Evolutionary conservation across 2,113 vertebrate genomes (phyloP).

Genomic region (Corythoichthys intestinalis): DNA sequence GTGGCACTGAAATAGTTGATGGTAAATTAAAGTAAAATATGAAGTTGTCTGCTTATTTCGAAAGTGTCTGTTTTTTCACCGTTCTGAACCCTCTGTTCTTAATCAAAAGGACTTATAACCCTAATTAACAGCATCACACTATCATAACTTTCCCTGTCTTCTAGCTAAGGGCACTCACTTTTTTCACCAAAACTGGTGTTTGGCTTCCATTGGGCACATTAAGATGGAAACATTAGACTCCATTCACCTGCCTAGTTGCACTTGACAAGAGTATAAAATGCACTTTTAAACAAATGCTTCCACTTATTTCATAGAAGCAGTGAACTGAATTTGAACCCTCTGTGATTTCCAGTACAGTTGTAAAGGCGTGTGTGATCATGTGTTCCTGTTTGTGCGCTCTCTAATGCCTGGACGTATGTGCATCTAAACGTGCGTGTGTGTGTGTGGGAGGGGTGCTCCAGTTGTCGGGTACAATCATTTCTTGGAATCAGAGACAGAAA

Average conservation of each 20-base stretch:
- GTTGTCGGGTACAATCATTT: constrained; percentile 17
- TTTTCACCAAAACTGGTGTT: neutral
- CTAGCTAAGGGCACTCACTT: neutral
- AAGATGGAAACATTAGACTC: neutral
- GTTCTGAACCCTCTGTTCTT: no score
- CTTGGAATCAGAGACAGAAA: constrained; percentile 29
- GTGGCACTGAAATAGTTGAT: no score
- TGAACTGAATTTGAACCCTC: constrained; percentile 31
- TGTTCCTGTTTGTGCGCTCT: neutral
- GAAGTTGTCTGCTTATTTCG: no score
- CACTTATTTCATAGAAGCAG: constrained; percentile 14
- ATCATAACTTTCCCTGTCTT: neutral
- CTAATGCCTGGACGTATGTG: constrained; percentile 1
- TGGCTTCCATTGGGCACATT: neutral
- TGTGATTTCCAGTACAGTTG: constrained; percentile 14
- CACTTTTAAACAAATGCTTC: neutral
- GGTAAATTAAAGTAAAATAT: no score
- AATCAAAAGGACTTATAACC: no score
- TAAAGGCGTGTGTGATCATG: neutral
- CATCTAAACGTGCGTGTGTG: constrained; percentile 10
- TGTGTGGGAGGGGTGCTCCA: neutral
- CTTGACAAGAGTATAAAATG: constrained; percentile 5
- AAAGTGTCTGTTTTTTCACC: no score
- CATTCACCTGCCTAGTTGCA: constrained; percentile 1
- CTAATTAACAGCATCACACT: no score